Evolutionary conservation across 1,140 invertebrate species (phyloP), one percentile per base, ranked within the genome.

Genomic region (Helicoverpa zea): DNA sequence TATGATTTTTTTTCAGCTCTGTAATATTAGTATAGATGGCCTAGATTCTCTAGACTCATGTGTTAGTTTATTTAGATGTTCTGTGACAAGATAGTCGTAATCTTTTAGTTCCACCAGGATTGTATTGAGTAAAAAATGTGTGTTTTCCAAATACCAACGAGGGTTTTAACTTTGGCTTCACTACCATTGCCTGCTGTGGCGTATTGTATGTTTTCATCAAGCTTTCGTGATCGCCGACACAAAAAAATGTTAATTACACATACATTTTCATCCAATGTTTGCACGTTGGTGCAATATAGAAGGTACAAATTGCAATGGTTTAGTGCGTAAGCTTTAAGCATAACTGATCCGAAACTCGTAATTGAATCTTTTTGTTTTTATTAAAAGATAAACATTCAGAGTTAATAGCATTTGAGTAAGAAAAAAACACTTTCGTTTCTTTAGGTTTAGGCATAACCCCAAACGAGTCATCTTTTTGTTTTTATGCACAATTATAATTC

Each of bases 191-290:
- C 58, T 29, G 23, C 58, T 61, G 58, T 61, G 58, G 30, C 18
- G 52, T 56, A 73, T 30, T n/a, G 56, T 35, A 52, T 73, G 56
- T 58, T 73, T 56, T 73, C 63, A 30, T 58, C 70, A 30, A 43
- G 51, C 70, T 73, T 58, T 73, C 70, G 58, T 73, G 70, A 73
- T 58, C 13, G 70, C 70, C 70, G 70, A 4, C 52, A 14, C 29
- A 72, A 73, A 73, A n/a, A 73, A 73, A 73, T 58, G 56, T 73
- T 73, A 56, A 73, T 73, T 73, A 43, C 56, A 73, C 52, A 73
- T 56, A 73, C 29, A 73, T 73, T 73, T 56, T 30, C 5, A 43
- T n/a, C 5, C 29, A 54, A 73, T 73, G 51, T 73, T 14, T 5
- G 5, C 23, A 73, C 49, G 3, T 56, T 52, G 70, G 35, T 10